Conservation (phyloP, 2,888 invertebrate genomes). For the Chymomyza caudatula region DNA sequence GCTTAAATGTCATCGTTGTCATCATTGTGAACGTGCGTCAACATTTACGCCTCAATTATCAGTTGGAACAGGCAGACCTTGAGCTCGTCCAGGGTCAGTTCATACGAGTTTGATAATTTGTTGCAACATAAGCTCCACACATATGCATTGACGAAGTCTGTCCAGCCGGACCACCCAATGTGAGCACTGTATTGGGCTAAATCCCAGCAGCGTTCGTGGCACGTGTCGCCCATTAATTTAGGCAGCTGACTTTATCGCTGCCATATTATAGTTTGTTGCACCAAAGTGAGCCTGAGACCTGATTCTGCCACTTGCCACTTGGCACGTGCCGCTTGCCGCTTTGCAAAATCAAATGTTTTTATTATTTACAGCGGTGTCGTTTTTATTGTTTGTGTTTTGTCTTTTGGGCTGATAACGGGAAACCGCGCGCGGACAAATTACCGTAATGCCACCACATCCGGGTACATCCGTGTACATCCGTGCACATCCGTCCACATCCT, state of each 20-base stretch:
- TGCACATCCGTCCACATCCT: conserved; percentile 50
- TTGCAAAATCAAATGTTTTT: conserved; percentile 73
- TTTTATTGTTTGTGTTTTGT: conserved; percentile 54
- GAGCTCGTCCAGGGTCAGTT: conserved; percentile 7
- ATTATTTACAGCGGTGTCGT: conserved; percentile 68
- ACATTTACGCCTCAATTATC: conserved; percentile 71
- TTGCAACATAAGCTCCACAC: conserved; percentile 50
- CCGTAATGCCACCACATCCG: conserved; percentile 36
- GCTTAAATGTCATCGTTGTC: conserved; percentile 36
- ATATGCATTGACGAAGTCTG: conserved; percentile 16
- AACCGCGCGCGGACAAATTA: conserved; percentile 61
- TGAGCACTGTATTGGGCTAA: conserved; percentile 37
- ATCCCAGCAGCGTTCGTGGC: conserved; percentile 41
- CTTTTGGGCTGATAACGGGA: conserved; percentile 42
- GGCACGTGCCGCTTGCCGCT: conserved; percentile 57
- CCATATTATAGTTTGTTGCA: background rate
- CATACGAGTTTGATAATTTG: conserved; percentile 54
- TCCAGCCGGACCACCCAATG: conserved; percentile 54
- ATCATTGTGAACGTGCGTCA: conserved; percentile 53
- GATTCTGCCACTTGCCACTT: conserved; percentile 14
- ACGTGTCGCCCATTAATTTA: conserved; percentile 77
- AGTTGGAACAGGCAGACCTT: conserved; percentile 30
- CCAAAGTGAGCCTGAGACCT: background rate
- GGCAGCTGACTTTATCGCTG: conserved; percentile 58
- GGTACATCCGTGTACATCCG: too few relatives aligned